Conservation (phyloP, 1,140 invertebrate genomes). For the Drosophila lacertosa region DNA sequence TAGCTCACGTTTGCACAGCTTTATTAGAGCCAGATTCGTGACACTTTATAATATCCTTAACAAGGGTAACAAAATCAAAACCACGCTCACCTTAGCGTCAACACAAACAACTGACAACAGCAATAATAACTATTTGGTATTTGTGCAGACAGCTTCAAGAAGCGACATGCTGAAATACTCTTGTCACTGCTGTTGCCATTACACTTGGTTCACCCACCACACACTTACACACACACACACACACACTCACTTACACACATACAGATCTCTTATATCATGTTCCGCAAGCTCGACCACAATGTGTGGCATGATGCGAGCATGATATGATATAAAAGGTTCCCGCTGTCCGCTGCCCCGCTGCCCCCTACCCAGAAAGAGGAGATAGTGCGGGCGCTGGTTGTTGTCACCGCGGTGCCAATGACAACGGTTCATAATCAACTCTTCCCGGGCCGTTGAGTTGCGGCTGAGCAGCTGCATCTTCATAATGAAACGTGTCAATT, state of each 20-base stretch:
- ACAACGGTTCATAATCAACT: conserved; percentile 13
- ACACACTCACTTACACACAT: background rate
- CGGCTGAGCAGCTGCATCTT: conserved; percentile 24
- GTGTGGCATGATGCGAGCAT: conserved; percentile 41
- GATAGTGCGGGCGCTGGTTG: conserved; percentile 7
- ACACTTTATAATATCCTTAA: background rate
- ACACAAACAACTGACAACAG: background rate
- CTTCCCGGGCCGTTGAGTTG: background rate
- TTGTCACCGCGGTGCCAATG: conserved; percentile 5
- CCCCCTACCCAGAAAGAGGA: background rate
- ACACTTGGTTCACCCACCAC: conserved; percentile 31
- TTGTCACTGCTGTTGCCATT: background rate
- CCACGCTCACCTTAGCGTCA: conserved; percentile 8
- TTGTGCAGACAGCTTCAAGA: conserved; percentile 1
- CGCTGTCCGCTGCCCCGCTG: background rate
- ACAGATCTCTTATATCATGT: conserved; percentile 12
- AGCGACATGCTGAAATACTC: conserved; percentile 2
- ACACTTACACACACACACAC: conserved; percentile 3
- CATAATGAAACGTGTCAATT: conserved; percentile 49
- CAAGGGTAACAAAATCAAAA: background rate
- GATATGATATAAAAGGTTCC: conserved; percentile 33
- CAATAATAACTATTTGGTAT: conserved; percentile 4
- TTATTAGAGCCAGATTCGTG: too few relatives aligned
- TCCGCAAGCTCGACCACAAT: conserved; percentile 41
- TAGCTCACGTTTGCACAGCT: too few relatives aligned